Percentiles rank a stretch among this genome's conserved stretches.
Evolutionary conservation across 1,140 invertebrate species (phyloP).

Genomic region (Dendroctonus valens): DNA sequence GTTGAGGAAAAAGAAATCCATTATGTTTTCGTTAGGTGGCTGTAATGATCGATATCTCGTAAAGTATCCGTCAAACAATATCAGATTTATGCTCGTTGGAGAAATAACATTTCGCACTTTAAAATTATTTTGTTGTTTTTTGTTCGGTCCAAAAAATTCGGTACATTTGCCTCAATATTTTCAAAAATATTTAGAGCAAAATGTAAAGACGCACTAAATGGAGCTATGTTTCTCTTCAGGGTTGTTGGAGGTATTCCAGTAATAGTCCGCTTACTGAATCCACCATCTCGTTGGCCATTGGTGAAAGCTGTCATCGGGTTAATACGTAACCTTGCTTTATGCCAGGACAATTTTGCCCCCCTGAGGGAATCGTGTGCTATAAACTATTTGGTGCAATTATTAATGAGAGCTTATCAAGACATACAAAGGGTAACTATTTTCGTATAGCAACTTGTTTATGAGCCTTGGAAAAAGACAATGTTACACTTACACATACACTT

Average conservation of each 20-base stretch:
- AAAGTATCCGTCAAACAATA: too few relatives aligned
- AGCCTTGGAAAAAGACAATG: background rate
- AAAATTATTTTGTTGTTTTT: background rate
- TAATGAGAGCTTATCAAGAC: slow-evolving; percentile 90
- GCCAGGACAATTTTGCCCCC: slow-evolving; percentile 92
- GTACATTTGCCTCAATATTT: too few relatives aligned
- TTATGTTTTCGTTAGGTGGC: too few relatives aligned
- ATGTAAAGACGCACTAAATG: background rate
- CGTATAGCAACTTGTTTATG: background rate
- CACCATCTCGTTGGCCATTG: slow-evolving; percentile 89
- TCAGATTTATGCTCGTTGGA: too few relatives aligned
- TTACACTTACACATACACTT: too few relatives aligned
- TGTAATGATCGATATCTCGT: too few relatives aligned
- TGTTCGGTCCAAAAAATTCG: background rate
- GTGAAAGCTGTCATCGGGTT: slow-evolving; percentile 96
- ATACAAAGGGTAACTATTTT: slow-evolving; percentile 74
- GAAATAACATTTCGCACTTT: slow-evolving; percentile 14
- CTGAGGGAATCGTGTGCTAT: slow-evolving; percentile 93
- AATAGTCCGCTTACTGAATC: slow-evolving; percentile 93
- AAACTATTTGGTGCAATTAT: slow-evolving; percentile 86
- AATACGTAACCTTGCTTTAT: slow-evolving; percentile 94
- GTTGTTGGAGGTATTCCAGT: slow-evolving; percentile 59
- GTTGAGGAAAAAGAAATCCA: too few relatives aligned
- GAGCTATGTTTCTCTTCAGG: slow-evolving; percentile 5
- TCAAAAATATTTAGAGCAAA: too few relatives aligned